These are phyloP conservation scores for Psococerastis gibbosa DNA, from an alignment of 2,888 invertebrate species.

Conservation along the genomic window DNA sequence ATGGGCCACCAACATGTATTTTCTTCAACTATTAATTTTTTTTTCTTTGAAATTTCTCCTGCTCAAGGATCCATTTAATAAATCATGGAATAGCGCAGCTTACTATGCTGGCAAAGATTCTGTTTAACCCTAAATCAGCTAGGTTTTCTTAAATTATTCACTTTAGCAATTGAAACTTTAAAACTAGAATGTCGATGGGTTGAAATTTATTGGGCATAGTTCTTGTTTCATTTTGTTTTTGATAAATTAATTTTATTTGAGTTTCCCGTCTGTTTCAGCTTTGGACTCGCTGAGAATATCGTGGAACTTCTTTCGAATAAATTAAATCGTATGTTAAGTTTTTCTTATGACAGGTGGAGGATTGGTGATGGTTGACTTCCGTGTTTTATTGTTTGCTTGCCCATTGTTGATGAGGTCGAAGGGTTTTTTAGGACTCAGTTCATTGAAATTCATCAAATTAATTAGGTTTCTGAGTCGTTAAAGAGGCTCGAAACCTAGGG, in stretches of 20 bases:
- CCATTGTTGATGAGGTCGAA: too few relatives aligned
- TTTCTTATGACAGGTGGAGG: too few relatives aligned
- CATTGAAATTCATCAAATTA: too few relatives aligned
- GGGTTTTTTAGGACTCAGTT: too few relatives aligned
- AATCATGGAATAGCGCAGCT: too few relatives aligned
- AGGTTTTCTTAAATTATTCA: not conserved
- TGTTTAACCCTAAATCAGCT: too few relatives aligned
- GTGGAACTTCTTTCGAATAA: not conserved
- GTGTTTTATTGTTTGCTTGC: too few relatives aligned
- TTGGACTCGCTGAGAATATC: not conserved
- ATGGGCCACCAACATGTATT: not conserved
- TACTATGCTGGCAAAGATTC: too few relatives aligned
- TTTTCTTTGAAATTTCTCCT: not conserved
- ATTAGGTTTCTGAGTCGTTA: too few relatives aligned
- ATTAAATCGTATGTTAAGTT: not conserved
- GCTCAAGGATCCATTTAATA: too few relatives aligned
- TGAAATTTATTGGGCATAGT: not conserved
- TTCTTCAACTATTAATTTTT: not conserved
- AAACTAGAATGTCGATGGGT: not conserved
- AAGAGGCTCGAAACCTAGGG: too few relatives aligned
- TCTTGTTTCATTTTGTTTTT: not conserved
- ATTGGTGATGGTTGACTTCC: too few relatives aligned
- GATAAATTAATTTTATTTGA: not conserved
- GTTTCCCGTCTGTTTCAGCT: not conserved
- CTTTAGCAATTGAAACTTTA: not conserved